Percentiles rank a stretch among this genome's conserved stretches.
These are phyloP conservation scores for Athalia rosae DNA, from an alignment of 2,888 invertebrate species.

Conservation along the genomic window DNA sequence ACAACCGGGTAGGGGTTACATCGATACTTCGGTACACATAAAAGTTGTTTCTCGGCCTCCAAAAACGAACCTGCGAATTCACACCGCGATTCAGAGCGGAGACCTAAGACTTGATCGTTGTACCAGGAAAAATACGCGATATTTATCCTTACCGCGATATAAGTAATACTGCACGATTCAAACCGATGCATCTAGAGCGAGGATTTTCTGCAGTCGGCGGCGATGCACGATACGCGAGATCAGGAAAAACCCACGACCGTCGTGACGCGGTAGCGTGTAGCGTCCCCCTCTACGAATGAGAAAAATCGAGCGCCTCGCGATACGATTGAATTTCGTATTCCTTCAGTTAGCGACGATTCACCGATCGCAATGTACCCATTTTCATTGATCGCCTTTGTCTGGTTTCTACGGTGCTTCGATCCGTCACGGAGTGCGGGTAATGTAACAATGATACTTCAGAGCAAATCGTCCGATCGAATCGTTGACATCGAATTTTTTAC, in stretches of 20 bases:
- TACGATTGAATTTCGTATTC: no score
- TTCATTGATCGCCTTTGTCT: not conserved
- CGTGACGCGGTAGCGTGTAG: no score
- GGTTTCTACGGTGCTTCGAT: not conserved
- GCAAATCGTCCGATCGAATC: not conserved
- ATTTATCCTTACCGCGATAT: no score
- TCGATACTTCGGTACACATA: constrained; percentile 10
- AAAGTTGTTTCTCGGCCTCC: not conserved
- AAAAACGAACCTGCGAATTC: not conserved
- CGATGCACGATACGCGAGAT: no score
- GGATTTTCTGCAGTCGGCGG: no score
- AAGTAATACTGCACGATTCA: no score
- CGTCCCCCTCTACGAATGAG: no score
- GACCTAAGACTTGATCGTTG: not conserved
- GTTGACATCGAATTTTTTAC: not conserved
- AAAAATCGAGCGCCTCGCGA: no score
- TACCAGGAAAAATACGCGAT: no score
- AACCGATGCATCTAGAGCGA: no score
- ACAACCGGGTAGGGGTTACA: constrained; percentile 27
- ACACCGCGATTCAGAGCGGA: not conserved
- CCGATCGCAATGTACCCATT: not conserved
- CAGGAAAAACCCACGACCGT: no score
- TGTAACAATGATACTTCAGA: not conserved
- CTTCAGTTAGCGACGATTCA: not conserved
- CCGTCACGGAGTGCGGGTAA: not conserved